phyloP scores from a whole-genome alignment of 1,140 invertebrate genomes.

The Zaprionus ghesquierei region DNA sequence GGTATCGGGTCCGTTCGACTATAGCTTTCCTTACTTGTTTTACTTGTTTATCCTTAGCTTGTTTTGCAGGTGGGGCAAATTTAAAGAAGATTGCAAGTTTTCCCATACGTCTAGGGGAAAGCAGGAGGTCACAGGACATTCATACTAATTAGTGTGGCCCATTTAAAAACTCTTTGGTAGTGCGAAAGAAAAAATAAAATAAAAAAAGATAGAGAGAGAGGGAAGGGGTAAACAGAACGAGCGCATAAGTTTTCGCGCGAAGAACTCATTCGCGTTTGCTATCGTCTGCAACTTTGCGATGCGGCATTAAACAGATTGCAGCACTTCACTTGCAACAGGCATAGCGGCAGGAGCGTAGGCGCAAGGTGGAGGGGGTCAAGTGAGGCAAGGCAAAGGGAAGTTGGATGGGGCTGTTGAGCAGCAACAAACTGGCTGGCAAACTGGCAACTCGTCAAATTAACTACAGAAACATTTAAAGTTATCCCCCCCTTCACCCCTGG shows the following conservation, averaged over 20 bases:
- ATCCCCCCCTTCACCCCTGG: neutral
- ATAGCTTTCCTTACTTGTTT: no score
- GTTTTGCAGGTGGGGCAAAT: neutral
- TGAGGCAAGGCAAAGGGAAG: neutral
- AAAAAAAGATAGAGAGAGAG: neutral
- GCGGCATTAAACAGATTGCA: conserved; percentile 42
- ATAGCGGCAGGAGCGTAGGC: neutral
- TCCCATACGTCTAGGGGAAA: neutral
- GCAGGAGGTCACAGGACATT: conserved; percentile 19
- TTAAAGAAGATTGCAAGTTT: neutral
- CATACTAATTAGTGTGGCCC: conserved; percentile 51
- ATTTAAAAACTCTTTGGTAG: conserved; percentile 22
- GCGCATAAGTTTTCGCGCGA: conserved; percentile 2
- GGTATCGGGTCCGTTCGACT: no score
- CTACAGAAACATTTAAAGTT: neutral
- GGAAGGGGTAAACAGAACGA: neutral
- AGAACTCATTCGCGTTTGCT: conserved; percentile 13
- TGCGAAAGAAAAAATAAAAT: neutral
- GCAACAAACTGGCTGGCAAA: neutral
- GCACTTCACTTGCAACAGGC: conserved; percentile 20
- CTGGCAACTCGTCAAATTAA: conserved; percentile 13
- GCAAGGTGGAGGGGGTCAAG: neutral
- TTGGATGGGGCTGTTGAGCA: neutral
- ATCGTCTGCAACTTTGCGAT: conserved; percentile 8
- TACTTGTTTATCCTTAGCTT: no score